These are phyloP conservation scores for Megalopta genalis DNA, from an alignment of 1,140 invertebrate genomes.

Conservation along the genomic window DNA sequence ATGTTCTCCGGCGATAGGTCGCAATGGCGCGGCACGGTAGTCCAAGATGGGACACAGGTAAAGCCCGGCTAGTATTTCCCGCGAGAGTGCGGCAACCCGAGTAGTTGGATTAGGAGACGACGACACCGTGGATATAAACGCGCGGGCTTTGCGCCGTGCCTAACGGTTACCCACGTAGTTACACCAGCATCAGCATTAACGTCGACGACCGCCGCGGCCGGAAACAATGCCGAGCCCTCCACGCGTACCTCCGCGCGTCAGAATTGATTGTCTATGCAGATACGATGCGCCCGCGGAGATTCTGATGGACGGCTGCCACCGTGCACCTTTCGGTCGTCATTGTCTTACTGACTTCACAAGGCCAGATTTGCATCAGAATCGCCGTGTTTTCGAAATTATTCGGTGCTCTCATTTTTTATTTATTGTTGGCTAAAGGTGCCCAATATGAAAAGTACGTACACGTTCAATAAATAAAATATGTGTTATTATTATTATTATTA, in stretches of 20 bases:
- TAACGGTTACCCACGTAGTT: not conserved
- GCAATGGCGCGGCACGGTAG: not conserved
- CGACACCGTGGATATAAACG: conserved; percentile 36
- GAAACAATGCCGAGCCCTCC: not conserved
- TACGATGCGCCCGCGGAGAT: conserved; percentile 25
- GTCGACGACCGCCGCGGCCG: conserved; percentile 19
- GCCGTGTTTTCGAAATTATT: too few species aligned
- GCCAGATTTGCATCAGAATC: too few species aligned
- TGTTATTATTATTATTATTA: too few species aligned
- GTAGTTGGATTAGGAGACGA: conserved; percentile 36
- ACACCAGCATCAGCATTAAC: conserved; percentile 46
- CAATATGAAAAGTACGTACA: too few species aligned
- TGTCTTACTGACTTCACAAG: too few species aligned
- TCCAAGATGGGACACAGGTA: conserved; percentile 47
- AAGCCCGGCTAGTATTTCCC: conserved; percentile 59
- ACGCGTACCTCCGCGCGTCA: conserved; percentile 3
- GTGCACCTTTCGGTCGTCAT: too few species aligned
- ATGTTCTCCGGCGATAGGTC: conserved; percentile 48
- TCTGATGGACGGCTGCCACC: too few species aligned
- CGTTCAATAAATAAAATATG: too few species aligned
- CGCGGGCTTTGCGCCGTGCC: conserved; percentile 36
- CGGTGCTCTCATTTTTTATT: too few species aligned
- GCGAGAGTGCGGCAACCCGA: conserved; percentile 32
- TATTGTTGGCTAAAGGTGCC: too few species aligned
- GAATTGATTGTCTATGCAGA: conserved; percentile 50